Evolutionary conservation across 2,113 vertebrate species (phyloP).

Genomic region (Gasterosteus aculeatus): DNA sequence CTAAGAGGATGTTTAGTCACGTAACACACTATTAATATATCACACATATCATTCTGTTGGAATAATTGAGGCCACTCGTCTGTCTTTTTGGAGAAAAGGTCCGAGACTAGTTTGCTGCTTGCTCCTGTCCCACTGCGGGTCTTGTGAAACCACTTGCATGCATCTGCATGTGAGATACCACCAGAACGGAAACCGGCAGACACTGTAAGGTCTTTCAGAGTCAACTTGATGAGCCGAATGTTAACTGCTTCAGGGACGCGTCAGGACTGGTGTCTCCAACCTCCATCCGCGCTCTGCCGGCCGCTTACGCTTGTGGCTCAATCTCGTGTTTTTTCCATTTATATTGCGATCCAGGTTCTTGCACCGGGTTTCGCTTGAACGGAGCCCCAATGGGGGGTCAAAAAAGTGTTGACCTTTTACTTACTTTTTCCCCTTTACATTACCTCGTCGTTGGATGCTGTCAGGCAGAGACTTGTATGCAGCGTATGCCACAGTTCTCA

Average conservation of each 20-base stretch:
- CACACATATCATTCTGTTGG: neutral
- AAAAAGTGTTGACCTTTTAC: slow-evolving; percentile 2
- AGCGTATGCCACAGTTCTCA: neutral
- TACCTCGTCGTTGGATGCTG: neutral
- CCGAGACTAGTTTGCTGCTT: neutral
- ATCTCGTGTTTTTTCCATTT: slow-evolving; percentile 8
- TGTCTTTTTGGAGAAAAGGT: neutral
- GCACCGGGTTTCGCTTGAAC: slow-evolving; percentile 9
- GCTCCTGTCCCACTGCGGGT: neutral
- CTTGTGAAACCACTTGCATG: slow-evolving; percentile 30
- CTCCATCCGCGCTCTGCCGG: slow-evolving; percentile 27
- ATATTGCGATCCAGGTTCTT: neutral
- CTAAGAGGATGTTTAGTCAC: neutral
- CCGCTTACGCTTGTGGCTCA: neutral
- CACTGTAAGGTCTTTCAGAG: neutral
- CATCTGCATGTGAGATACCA: slow-evolving; percentile 12
- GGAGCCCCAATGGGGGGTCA: neutral
- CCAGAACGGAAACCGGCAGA: slow-evolving; percentile 2
- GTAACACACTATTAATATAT: neutral
- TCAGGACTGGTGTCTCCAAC: slow-evolving; percentile 62
- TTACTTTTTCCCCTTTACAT: neutral
- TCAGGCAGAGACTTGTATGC: neutral
- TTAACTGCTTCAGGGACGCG: slow-evolving; percentile 48
- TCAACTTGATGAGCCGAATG: slow-evolving; percentile 30
- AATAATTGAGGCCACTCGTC: neutral